phyloP scores from a whole-genome alignment of 2,113 vertebrate species.

The Cervus canadensis region DNA sequence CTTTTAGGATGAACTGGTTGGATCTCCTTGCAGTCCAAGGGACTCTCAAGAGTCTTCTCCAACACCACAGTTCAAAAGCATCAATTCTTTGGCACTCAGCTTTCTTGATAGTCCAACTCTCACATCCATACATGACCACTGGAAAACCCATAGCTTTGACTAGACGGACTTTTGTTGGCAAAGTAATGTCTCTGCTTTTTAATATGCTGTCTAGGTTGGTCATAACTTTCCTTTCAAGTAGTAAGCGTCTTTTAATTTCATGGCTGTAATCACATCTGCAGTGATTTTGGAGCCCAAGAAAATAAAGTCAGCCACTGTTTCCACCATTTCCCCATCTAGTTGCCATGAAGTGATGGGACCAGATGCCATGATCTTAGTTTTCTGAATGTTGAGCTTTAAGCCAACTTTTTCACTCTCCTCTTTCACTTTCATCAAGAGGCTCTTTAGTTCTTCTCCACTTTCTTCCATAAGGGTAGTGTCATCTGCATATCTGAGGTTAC shows the following conservation, averaged over 20 bases:
- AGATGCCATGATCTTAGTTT: background rate
- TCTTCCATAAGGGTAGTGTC: background rate
- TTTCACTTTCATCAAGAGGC: background rate
- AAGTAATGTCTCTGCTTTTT: background rate
- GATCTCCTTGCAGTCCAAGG: background rate
- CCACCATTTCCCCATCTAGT: background rate
- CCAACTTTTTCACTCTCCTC: background rate
- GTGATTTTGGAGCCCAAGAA: background rate
- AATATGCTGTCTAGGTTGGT: background rate
- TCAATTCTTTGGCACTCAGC: background rate
- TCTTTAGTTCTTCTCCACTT: background rate
- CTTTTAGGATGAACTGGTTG: background rate
- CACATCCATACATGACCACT: background rate
- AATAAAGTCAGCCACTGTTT: background rate
- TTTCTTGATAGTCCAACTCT: background rate
- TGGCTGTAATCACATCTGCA: background rate
- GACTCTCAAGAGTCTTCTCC: background rate
- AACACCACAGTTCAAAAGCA: background rate
- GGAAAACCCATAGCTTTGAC: background rate
- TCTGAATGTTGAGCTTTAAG: background rate
- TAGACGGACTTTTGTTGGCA: background rate
- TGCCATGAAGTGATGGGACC: background rate
- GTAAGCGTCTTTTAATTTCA: background rate
- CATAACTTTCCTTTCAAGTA: background rate
- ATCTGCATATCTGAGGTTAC: background rate